Evolutionary conservation across 2,113 vertebrate genomes (phyloP).

Genomic region (Cryptotis parvus): DNA sequence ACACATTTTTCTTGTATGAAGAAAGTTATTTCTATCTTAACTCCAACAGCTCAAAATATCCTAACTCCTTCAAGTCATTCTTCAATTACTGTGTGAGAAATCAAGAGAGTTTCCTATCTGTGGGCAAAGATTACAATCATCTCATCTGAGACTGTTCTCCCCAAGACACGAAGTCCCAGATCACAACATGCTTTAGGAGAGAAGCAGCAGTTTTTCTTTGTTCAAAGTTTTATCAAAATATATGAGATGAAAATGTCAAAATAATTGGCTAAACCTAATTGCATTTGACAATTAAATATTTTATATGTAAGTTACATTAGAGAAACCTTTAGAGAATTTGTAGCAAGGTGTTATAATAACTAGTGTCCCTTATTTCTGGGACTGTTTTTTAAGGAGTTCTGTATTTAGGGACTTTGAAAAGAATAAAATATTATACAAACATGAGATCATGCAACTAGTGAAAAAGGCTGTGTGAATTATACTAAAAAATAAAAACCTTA

Average conservation of each 20-base stretch:
- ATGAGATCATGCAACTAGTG: neutral
- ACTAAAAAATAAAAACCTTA: neutral
- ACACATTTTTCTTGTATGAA: neutral
- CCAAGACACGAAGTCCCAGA: too few relatives aligned
- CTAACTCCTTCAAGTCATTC: slow-evolving; percentile 9
- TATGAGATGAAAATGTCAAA: slow-evolving; percentile 27
- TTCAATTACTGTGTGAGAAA: neutral
- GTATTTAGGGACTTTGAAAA: neutral
- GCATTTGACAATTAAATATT: neutral
- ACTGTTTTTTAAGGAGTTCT: neutral
- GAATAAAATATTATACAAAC: neutral
- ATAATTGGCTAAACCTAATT: slow-evolving; percentile 11
- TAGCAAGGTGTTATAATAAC: neutral
- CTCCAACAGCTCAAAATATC: slow-evolving; percentile 28
- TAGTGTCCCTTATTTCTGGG: neutral
- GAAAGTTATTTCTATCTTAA: neutral
- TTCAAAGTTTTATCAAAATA: slow-evolving; percentile 18
- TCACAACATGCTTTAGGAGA: neutral
- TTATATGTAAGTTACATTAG: neutral
- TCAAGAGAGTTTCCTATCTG: neutral
- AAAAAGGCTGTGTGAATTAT: slow-evolving; percentile 8
- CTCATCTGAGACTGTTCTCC: too few relatives aligned
- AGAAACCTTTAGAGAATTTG: neutral
- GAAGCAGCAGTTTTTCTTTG: neutral
- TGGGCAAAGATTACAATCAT: too few relatives aligned